Evolutionary conservation across 1,140 invertebrate species (phyloP), one percentile per base, ranked within the genome.

Genomic region (Aradophagus sp.): DNA sequence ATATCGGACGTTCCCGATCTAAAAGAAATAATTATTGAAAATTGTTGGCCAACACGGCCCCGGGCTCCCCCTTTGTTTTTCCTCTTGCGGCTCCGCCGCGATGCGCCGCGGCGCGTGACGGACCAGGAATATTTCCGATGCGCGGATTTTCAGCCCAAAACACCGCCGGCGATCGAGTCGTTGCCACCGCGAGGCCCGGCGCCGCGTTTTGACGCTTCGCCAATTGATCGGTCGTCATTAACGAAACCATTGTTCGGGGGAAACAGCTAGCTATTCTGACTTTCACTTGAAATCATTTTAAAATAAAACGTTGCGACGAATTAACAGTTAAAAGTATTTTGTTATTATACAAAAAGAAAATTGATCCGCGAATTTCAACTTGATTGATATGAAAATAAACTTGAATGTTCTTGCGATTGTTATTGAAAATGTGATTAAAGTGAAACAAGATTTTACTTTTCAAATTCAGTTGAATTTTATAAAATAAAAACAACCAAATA

Each of bases 271-370:
- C n/a, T n/a, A n/a, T n/a, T n/a, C n/a, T n/a, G n/a, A n/a, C n/a
- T n/a, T n/a, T n/a, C n/a, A n/a, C n/a, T n/a, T n/a, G n/a, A n/a
- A n/a, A n/a, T n/a, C n/a, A n/a, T n/a, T n/a, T n/a, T n/a, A n/a
- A n/a, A n/a, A n/a, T n/a, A n/a, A n/a, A n/a, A 23, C 20, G 20
- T 84, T 77, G 82, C 82, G 84, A 82, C 59, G n/a, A n/a, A n/a
- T n/a, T n/a, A n/a, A n/a, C n/a, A n/a, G n/a, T n/a, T n/a, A n/a
- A n/a, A n/a, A n/a, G n/a, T n/a, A n/a, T n/a, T n/a, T n/a, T n/a
- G n/a, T n/a, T n/a, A n/a, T n/a, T n/a, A n/a, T n/a, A n/a, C n/a
- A n/a, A n/a, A n/a, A n/a, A n/a, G n/a, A n/a, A n/a, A n/a, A n/a
- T n/a, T n/a, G n/a, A n/a, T n/a, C n/a, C n/a, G n/a, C n/a, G n/a